These are phyloP conservation scores for Artemia sinica DNA, from an alignment of 2,888 invertebrate species.

Conservation along the genomic window DNA sequence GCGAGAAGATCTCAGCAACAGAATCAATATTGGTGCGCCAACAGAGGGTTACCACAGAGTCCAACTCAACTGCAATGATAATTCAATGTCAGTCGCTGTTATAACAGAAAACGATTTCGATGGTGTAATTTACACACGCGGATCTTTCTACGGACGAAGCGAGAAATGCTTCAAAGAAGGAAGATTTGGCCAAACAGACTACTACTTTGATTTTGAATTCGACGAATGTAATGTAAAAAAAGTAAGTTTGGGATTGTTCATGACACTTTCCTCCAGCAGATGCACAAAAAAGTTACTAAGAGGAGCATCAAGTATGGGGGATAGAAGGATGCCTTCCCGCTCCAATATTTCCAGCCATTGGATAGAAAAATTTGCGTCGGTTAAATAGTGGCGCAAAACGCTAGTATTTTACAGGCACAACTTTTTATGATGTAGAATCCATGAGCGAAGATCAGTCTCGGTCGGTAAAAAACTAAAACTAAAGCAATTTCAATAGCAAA, in stretches of 20 bases:
- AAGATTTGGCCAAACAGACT: constrained; percentile 31
- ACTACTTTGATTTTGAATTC: constrained; percentile 40
- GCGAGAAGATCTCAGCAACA: constrained; percentile 39
- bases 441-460: too few relatives aligned
- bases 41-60: constrained; percentile 41
- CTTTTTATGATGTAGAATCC: too few relatives aligned
- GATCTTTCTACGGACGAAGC: constrained; percentile 39
- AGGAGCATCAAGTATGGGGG: too few relatives aligned
- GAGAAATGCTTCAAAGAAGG: constrained; percentile 41
- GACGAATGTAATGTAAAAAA: constrained; percentile 41
- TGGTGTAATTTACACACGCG: constrained; percentile 45
- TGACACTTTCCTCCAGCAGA: too few relatives aligned
- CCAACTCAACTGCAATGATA: constrained; percentile 39
- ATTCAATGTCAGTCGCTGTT: constrained; percentile 39
- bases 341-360: too few relatives aligned
- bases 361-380: too few relatives aligned
- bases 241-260: constrained; percentile 27
- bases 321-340: too few relatives aligned
- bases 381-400: too few relatives aligned
- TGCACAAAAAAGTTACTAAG: too few relatives aligned
- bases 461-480: too few relatives aligned
- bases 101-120: constrained; percentile 41
- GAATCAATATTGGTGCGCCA: constrained; percentile 41
- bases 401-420: too few relatives aligned
- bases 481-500: too few relatives aligned